Percentiles rank a stretch among this genome's conserved stretches.
Conservation (phyloP, 2,113 vertebrate genomes). For the Thryonomys swinderianus region DNA sequence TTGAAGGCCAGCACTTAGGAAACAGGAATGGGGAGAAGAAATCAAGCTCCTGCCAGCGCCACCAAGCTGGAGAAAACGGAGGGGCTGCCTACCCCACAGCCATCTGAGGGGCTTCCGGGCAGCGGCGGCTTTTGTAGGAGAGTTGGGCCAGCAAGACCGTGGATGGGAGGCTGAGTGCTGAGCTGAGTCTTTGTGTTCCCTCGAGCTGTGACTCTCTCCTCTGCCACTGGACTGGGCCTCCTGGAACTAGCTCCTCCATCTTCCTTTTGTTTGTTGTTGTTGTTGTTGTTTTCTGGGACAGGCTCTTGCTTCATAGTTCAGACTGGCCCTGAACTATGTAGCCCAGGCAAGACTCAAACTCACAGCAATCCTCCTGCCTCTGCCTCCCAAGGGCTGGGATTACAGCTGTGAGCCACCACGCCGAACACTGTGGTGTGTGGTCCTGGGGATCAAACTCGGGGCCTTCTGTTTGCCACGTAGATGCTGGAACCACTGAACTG, state of each 20-base stretch:
- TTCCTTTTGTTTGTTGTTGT: background rate
- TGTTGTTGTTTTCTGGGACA: too few species aligned
- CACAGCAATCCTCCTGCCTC: too few species aligned
- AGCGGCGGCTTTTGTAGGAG: background rate
- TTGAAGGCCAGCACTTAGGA: background rate
- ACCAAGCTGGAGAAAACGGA: background rate
- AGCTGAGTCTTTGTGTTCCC: background rate
- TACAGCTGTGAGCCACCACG: too few species aligned
- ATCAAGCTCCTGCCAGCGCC: background rate
- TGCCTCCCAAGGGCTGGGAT: too few species aligned
- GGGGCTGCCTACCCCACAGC: background rate
- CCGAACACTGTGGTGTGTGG: too few species aligned
- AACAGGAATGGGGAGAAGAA: background rate
- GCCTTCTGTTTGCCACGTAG: too few species aligned
- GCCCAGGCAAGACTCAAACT: too few species aligned
- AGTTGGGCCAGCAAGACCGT: background rate
- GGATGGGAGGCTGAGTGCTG: background rate
- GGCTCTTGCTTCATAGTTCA: too few species aligned
- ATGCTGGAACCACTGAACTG: too few species aligned
- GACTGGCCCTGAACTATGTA: too few species aligned
- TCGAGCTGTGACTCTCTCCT: background rate
- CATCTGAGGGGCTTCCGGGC: fast-evolving
- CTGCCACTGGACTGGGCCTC: background rate
- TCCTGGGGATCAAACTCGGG: too few species aligned
- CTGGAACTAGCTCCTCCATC: background rate